These are phyloP conservation scores for Eristalinus aeneus DNA, from an alignment of 2,888 invertebrate genomes.

Conservation along the genomic window DNA sequence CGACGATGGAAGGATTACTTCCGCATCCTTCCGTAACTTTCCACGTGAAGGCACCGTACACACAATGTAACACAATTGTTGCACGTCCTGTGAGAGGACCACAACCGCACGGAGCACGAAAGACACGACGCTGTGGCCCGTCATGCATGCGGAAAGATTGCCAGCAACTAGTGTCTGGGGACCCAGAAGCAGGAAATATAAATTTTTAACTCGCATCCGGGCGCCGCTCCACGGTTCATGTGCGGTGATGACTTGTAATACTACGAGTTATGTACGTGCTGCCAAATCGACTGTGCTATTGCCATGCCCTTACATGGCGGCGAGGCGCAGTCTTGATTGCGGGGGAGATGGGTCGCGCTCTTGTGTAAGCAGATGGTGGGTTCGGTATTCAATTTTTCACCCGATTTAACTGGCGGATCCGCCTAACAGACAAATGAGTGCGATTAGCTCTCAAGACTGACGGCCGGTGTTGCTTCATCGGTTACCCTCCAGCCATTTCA, in stretches of 20 bases:
- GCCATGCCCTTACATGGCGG: conserved; percentile 31
- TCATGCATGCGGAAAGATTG: conserved; percentile 47
- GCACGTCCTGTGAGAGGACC: conserved; percentile 10
- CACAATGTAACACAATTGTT: conserved; percentile 45
- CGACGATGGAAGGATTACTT: conserved; percentile 60
- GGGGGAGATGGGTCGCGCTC: background rate
- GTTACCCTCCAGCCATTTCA: conserved; percentile 51
- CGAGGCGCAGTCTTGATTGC: background rate
- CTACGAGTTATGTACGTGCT: conserved; percentile 62
- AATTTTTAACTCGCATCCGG: conserved; percentile 60
- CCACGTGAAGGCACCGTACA: conserved; percentile 42
- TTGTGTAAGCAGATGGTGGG: background rate
- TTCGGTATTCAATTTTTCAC: conserved; percentile 23
- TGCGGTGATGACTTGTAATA: conserved; percentile 49
- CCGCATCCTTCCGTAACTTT: conserved; percentile 58
- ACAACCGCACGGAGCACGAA: background rate
- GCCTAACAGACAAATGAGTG: background rate
- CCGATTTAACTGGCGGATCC: conserved; percentile 21
- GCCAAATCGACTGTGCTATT: conserved; percentile 60
- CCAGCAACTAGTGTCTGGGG: conserved; percentile 38
- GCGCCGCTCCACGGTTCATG: conserved; percentile 17
- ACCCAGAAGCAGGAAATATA: conserved; percentile 49
- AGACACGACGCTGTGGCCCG: background rate
- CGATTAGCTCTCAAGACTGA: conserved; percentile 1
- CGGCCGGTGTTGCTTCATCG: background rate